phyloP scores from a whole-genome alignment of 2,888 invertebrate species.

The Isotomurus palustris region DNA sequence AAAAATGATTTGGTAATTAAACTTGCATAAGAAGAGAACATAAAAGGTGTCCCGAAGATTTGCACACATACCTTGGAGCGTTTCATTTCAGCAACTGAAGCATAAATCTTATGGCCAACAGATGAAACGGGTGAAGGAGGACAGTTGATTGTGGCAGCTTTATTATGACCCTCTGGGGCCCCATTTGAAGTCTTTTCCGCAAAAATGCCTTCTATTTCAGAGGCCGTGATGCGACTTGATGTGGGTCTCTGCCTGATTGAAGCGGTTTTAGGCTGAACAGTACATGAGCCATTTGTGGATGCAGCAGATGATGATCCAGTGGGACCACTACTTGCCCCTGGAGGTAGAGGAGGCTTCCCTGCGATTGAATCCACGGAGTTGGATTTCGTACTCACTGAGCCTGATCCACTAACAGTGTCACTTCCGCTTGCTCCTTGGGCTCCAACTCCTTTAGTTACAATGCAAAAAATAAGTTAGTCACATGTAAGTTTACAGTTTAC shows the following conservation, averaged over 20 bases:
- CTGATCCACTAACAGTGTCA: too few relatives aligned
- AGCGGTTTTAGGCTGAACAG: slow-evolving; percentile 71
- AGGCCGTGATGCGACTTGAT: slow-evolving; percentile 81
- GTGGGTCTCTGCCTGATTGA: slow-evolving; percentile 85
- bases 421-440: slow-evolving; percentile 22
- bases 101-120: slow-evolving; percentile 65
- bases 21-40: too few relatives aligned
- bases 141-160: slow-evolving; percentile 31
- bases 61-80: slow-evolving; percentile 63
- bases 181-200: slow-evolving; percentile 68
- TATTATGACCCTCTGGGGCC: slow-evolving; percentile 36
- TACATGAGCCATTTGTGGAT: slow-evolving; percentile 34
- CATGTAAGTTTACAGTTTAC: neutral
- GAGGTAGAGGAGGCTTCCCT: slow-evolving; percentile 46
- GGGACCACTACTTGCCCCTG: too few relatives aligned
- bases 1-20: too few relatives aligned
- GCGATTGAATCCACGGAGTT: slow-evolving; percentile 45
- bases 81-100: slow-evolving; percentile 94
- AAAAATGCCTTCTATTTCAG: slow-evolving; percentile 88
- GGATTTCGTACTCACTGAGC: slow-evolving; percentile 40
- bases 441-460: neutral
- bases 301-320: slow-evolving; percentile 34
- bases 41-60: neutral
- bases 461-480: neutral
- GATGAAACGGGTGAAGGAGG: slow-evolving; percentile 34